phyloP scores from a whole-genome alignment of 1,140 invertebrate genomes.

The Bombus pyrosoma region DNA sequence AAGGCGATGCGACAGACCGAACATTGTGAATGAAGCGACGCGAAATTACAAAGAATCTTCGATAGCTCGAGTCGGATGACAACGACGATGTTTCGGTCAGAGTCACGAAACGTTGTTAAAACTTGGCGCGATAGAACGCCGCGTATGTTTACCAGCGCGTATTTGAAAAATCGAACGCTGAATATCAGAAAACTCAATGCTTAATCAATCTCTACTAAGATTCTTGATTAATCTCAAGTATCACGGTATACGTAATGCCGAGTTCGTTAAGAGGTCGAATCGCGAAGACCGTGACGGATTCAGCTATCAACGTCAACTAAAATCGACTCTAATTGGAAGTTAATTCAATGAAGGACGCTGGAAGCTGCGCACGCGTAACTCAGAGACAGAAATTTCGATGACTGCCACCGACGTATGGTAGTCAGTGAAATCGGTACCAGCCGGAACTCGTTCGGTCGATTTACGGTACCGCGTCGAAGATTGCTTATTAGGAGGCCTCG shows the following conservation, averaged over 20 bases:
- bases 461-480: constrained; percentile 60
- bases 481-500: constrained; percentile 69
- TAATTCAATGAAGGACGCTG: neutral
- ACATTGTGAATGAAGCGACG: too few species aligned
- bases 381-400: neutral
- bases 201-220: neutral
- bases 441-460: constrained; percentile 56
- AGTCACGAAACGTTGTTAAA: too few species aligned
- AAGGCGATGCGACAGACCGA: too few species aligned
- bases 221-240: neutral
- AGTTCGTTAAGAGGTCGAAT: neutral
- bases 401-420: neutral
- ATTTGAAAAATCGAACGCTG: too few species aligned
- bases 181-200: too few species aligned
- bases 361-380: neutral
- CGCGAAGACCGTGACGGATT: neutral
- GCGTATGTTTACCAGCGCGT: too few species aligned
- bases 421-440: constrained; percentile 37
- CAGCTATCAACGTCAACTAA: neutral
- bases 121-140: too few species aligned
- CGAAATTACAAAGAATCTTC: too few species aligned
- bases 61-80: too few species aligned
- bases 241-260: neutral
- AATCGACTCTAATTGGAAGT: neutral
- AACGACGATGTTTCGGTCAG: too few species aligned